These are phyloP conservation scores for Melanitta fusca DNA, from an alignment of 2,797 vertebrate species.

Conservation along the genomic window DNA sequence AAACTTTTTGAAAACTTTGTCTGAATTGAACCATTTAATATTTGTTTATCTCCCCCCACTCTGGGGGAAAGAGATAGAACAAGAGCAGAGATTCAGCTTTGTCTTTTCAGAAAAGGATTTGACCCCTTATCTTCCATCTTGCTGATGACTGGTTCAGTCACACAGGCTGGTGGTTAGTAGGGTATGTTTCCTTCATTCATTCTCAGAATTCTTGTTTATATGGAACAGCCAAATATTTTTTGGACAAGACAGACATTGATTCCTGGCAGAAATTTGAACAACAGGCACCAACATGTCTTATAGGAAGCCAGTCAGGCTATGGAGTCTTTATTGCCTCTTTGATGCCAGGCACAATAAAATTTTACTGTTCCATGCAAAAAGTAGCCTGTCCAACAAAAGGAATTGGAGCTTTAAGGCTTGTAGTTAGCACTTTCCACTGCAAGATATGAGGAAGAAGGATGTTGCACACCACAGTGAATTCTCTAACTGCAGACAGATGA, in stretches of 20 bases:
- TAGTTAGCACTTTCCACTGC: background rate
- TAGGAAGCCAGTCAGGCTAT: background rate
- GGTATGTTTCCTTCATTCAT: background rate
- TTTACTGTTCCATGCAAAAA: conserved; percentile 19
- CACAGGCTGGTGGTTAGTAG: background rate
- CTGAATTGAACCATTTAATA: background rate
- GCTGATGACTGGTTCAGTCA: background rate
- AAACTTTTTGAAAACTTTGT: background rate
- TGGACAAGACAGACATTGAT: background rate
- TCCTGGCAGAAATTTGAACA: background rate
- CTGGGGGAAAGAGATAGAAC: background rate
- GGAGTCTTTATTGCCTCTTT: background rate
- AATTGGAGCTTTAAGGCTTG: background rate
- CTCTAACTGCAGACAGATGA: background rate
- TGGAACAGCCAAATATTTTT: background rate
- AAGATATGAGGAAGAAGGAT: background rate
- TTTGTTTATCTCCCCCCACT: background rate
- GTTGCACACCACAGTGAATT: background rate
- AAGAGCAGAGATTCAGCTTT: background rate
- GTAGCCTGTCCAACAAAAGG: background rate
- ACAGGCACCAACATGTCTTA: background rate
- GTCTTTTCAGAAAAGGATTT: background rate
- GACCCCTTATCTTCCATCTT: background rate
- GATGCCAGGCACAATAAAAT: background rate
- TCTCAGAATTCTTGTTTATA: background rate